Base-by-base conservation (phyloP, 2,888 invertebrate genomes). In the Sussaba pulchella region DNA sequence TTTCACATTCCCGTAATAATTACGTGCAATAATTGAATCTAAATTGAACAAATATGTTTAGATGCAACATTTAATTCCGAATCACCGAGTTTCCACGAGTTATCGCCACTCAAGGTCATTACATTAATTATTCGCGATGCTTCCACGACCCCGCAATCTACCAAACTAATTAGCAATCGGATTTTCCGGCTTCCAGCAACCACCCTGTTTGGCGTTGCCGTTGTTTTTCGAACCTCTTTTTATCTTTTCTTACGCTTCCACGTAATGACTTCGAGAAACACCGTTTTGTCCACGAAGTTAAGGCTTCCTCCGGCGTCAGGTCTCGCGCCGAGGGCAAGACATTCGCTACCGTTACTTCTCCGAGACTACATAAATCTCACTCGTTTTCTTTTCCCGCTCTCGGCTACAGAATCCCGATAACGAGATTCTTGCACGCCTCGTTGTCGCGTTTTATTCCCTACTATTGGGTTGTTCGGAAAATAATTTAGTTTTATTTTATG, bases 341-440 rank as follows among this genome's bases (percentile, higher is more conserved):
- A 47, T 59, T 26, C 26, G 10, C 69, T 69, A 63, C 69, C 69
- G 69, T 74, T 74, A 78, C 69, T 67, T 45, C 69, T 69, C 43
- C 54, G 69, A 63, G 78, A 78, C 78, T 78, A 64, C 69, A 74
- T 78, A 78, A 74, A 78, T 78, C 69, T 74, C 41, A 36, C 45
- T 71, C 72, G 43, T 67, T 47, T 74, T 63, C 66, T 61, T 24
- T 63, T 50, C 26, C 47, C 69, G 45, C 72, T 66, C 64, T 36
- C 19, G 17, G n/a, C 19, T n/a, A n/a, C 3, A 17, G 45, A 14
- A 19, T 10, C 19, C 47, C 10, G 24, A 26, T 14, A 54, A 19
- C 31, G 10, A 36, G 17, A 31, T 59, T 9, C 36, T 36, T 54
- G 52, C n/a, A 10, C 17, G 14, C 3, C 26, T 17, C 10, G 36